Base-by-base conservation (phyloP, 2,888 invertebrate genomes). In the Ormyrus nitidulus region DNA sequence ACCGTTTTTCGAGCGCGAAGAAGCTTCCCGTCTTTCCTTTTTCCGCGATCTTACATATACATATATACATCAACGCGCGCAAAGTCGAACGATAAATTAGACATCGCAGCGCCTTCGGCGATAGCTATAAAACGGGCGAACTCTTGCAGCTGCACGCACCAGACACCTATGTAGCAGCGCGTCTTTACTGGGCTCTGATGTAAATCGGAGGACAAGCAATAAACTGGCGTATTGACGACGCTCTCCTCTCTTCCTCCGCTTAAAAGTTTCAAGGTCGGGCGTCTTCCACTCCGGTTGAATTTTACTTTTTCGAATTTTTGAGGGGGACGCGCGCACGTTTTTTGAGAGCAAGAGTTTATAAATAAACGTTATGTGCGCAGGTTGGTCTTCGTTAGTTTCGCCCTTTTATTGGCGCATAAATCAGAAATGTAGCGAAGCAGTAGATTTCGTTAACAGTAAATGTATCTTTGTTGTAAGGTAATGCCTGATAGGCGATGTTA, bases 141-240 rank as follows among this genome's bases (percentile, higher is more conserved):
- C 19, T 19, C 19, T 19, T 19, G 19, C 19, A 19, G 19, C 19
- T 19, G 19, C 19, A 19, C 19, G 19, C 19, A 49, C 59, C 59
- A 2, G 1, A 19, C 19, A 19, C 19, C 19, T 19, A 19, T 19
- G 19, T 19, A 19, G 44, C 9, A 2, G 54, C 56, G 11, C 49
- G 5, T 46, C 58, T 59, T 19, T 19, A 19, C 19, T 1, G 19
- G 76, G 51, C 62, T 62, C 64, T 49, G 66, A 61, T 74, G 79
- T 74, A 79, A 79, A 79, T 79, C 74, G 79, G 44, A 44, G 13
- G 10, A 46, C 46, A 13, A 1, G 56, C 62, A 69, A 56, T 73
- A 69, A 73, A 73, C 54, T 56, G 66, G 51, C 56, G 72, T 72
- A 78, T 78, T 78, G 73, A 78, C 78, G 73, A 78, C 62, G 62